Conservation (phyloP, 1,140 invertebrate species). For the Drosophila asahinai region DNA sequence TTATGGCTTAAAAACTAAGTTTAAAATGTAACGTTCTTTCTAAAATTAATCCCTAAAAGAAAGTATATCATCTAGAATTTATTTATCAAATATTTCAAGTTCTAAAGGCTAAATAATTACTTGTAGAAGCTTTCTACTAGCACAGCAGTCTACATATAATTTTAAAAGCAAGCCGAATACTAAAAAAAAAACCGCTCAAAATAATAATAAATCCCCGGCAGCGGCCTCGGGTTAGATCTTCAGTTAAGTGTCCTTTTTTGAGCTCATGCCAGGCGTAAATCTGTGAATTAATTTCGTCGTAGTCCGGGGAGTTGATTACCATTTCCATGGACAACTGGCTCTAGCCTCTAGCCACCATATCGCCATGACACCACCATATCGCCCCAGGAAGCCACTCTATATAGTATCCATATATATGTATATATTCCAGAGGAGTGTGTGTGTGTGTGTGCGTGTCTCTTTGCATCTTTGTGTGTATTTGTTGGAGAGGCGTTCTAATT, state of each 20-base stretch:
- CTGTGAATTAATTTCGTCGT: conserved; percentile 13
- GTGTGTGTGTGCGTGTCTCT: conserved; percentile 13
- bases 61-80: too few relatives aligned
- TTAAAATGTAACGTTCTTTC: too few relatives aligned
- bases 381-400: conserved; percentile 7
- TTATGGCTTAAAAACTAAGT: too few relatives aligned
- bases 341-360: conserved; percentile 31
- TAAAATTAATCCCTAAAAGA: too few relatives aligned
- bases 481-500: conserved; percentile 78
- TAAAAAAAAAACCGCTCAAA: neutral
- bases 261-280: conserved; percentile 24
- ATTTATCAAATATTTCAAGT: too few relatives aligned
- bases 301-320: conserved; percentile 20
- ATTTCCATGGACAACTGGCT: conserved; percentile 35
- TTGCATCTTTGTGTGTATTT: conserved; percentile 35
- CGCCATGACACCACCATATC: conserved; percentile 24
- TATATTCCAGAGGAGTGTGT: conserved; percentile 20
- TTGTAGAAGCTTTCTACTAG: too few relatives aligned
- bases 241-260: conserved; percentile 15
- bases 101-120: neutral
- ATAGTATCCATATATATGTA: neutral
- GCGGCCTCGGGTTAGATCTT: neutral
- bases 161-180: neutral
- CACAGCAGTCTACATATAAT: neutral
- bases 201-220: neutral